Evolutionary conservation across 2,113 vertebrate genomes (phyloP), one percentile per base, ranked within the genome.

Genomic region (Phrynocephalus versicolor): DNA sequence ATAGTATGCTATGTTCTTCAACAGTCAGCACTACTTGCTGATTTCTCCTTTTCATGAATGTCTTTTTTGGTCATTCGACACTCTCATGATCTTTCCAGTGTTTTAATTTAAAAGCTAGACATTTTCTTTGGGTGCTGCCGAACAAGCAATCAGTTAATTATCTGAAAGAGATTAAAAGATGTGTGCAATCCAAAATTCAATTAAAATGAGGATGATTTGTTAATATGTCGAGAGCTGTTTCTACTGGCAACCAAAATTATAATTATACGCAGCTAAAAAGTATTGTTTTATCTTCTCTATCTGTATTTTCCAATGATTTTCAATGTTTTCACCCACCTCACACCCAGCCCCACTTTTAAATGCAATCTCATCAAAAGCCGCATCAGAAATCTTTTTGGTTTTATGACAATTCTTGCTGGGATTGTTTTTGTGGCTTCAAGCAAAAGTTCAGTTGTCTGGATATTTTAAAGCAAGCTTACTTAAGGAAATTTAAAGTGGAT

Each of bases 81-180:
- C 41, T 86, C 79, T 21, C 81, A 30, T 85, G 39, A 90, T 83
- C 67, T 90, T 89, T 87, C 15, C 18, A 87, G 77, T 23, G 79
- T 71, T 91, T 90, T 78, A 88, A 82, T 76, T 92, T 79, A 89
- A 90, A 91, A 86, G 62, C 2, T 55, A 88, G 78, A 77, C 85
- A 33, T 92, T 89, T 80, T 94, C 81, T 92, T 93, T 90, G 83
- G 72, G 75, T 93, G 51, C 74, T 74, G 15, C 27, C 45, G 51
- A 77, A 81, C n/a, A 92, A 91, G 73, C 71, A 90, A 92, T 85
- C 71, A 84, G 41, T 94, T 94, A 94, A 91, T 94, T 94, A 92
- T 74, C n/a, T 60, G 33, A 88, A 45, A 86, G 86, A 88, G 85
- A 91, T 90, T 90, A 90, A 89, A 91, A 57, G 75, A 94, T 37